These are phyloP conservation scores for Anastatus disparis DNA, from an alignment of 1,140 invertebrate genomes.

Conservation along the genomic window DNA sequence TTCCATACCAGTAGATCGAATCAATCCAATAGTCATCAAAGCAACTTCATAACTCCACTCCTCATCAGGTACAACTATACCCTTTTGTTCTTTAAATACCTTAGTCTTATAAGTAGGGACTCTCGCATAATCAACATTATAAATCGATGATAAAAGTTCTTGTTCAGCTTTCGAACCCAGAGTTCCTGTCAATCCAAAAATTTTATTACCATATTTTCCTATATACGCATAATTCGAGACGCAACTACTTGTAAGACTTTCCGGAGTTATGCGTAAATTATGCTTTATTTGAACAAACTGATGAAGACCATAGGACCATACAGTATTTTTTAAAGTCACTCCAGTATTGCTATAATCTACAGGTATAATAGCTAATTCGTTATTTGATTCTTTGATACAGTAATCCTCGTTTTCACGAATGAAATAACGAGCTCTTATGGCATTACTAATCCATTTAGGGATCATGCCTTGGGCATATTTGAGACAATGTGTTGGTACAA, in stretches of 20 bases:
- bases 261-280: conserved; percentile 53
- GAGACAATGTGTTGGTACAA: conserved; percentile 35
- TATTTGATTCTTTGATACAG: conserved; percentile 43
- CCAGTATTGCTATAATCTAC: conserved; percentile 56
- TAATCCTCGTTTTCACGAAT: conserved; percentile 44
- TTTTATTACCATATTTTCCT: conserved; percentile 49
- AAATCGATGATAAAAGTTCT: conserved; percentile 48
- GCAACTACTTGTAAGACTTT: conserved; percentile 59
- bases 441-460: conserved; percentile 48
- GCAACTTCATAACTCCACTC: conserved; percentile 27
- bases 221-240: conserved; percentile 61
- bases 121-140: conserved; percentile 51
- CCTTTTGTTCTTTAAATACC: conserved; percentile 41
- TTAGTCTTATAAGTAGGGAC: conserved; percentile 50
- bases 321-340: conserved; percentile 54
- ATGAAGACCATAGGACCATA: conserved; percentile 61
- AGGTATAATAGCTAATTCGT: conserved; percentile 55
- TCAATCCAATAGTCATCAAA: conserved; percentile 13
- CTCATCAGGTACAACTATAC: conserved; percentile 27
- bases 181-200: conserved; percentile 60
- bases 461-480: conserved; percentile 26
- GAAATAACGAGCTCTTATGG: conserved; percentile 42
- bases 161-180: conserved; percentile 51
- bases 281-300: conserved; percentile 64
- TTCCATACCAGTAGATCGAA: conserved; percentile 27